Evolutionary conservation across 2,888 invertebrate genomes (phyloP), one percentile per base, ranked within the genome.

Genomic region (Allygus modestus): DNA sequence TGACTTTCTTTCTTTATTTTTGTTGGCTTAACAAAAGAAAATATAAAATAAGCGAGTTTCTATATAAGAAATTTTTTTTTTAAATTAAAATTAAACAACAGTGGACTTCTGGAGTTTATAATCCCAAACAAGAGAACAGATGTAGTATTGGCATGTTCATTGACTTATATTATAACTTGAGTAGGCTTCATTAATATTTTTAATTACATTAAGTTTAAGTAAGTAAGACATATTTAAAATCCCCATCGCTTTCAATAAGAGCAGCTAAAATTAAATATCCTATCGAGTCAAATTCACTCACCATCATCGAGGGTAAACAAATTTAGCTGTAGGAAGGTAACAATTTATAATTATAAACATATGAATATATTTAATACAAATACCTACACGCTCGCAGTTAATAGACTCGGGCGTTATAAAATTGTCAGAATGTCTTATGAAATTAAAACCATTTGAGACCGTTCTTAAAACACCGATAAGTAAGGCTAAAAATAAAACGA

Each of bases 311-410:
- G 15, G 23, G 41, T 46, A 43, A 77, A 73, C 7, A 73, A 46
- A 28, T 77, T 20, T 37, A 33, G 41, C 20, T 17, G n/a, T 46
- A 77, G n/a, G 73, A 73, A 77, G 46, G 77, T 77, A 51, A 77
- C 77, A 43, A 46, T 77, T 46, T 77, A 37, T 73, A 69, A 31
- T 73, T 41, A 73, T 41, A 20, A 73, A 73, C 73, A 73, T 41
- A 77, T 46, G 46, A 77, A 77, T 77, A 77, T 77, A 77, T 51
- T 77, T 26, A 28, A 28, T 46, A 77, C 51, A 77, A 77, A 37
- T 46, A 77, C 20, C 73, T 77, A 77, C 77, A 77, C 37, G 51
- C 46, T 77, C 37, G 20, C 20, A 28, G 28, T 51, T 28, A 20
- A n/a, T 28, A 41, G 20, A 73, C 23, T 28, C 41, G 41, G 41